Evolutionary conservation across 2,113 vertebrate genomes (phyloP).

Genomic region (Tricholaema leucomelas): DNA sequence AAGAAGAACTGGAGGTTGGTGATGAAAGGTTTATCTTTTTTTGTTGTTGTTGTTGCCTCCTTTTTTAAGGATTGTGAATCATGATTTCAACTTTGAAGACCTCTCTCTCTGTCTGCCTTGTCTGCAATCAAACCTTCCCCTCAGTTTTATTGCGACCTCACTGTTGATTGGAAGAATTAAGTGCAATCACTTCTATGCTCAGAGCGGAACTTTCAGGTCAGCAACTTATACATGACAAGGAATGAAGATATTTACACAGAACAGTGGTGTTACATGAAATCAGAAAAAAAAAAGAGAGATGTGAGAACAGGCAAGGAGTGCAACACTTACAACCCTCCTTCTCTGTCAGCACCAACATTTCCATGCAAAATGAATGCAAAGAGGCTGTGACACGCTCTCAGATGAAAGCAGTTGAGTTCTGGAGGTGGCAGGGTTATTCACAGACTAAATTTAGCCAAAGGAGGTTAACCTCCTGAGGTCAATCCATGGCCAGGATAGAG

Average conservation of each 20-base stretch:
- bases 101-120: neutral
- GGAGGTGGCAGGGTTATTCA: slow-evolving; percentile 34
- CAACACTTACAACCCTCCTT: neutral
- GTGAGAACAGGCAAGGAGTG: neutral
- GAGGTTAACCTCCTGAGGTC: slow-evolving; percentile 29
- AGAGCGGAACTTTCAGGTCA: neutral
- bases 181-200: neutral
- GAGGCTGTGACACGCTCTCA: slow-evolving; percentile 7
- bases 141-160: neutral
- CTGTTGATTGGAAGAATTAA: slow-evolving; percentile 19
- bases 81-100: slow-evolving; percentile 25
- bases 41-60: neutral
- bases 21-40: slow-evolving; percentile 22
- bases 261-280: neutral
- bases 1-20: slow-evolving; percentile 49
- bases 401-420: slow-evolving; percentile 13
- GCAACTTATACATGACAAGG: neutral
- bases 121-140: neutral
- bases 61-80: slow-evolving; percentile 39
- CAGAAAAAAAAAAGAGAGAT: neutral
- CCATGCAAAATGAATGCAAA: slow-evolving; percentile 7
- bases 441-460: slow-evolving; percentile 36
- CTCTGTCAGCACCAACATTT: neutral
- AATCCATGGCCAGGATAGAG: neutral
- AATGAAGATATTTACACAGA: slow-evolving; percentile 7